Evolutionary conservation across 2,797 vertebrate genomes (phyloP), one percentile per base, ranked within the genome.

Genomic region (Hoplostethus mediterraneus): DNA sequence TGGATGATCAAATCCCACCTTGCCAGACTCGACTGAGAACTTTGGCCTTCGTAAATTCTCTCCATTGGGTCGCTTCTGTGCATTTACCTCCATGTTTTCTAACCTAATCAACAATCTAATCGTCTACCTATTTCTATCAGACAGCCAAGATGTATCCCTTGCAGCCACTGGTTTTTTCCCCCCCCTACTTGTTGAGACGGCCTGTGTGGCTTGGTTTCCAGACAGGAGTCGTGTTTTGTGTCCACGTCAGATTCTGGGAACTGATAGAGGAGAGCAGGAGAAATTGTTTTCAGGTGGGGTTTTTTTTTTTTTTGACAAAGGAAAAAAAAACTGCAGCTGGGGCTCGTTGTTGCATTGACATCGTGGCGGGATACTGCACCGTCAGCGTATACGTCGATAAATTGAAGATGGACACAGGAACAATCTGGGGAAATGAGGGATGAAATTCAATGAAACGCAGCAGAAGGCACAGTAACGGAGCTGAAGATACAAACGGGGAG

Each of bases 401-500:
- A 48, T 58, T 16, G 11, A 36, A 63, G 21, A 80, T 45, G 53
- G 47, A 62, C 42, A 30, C 31, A 30, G 54, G 49, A 54, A 71
- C 66, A 82, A 47, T 65, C 63, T 53, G 11, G 51, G 73, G 51
- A 83, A 87, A 88, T 87, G 87, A 87, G 62, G 64, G 49, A 53
- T 83, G 73, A 83, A 86, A 87, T 89, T 72, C 30, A 84, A 81
- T 87, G 57, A 85, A 82, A 74, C 21, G 5, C 47, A 63, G 75
- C 68, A 79, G 79, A 77, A 62, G 73, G 61, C 53, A 52, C 21
- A 45, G 63, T 48, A 79, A 83, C 49, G 0, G 48, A 57, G 60
- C 28, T 38, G 33, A 36, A 11, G 62, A 36, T 44, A 30, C 44
- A 73, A 79, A 79, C 52, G 64, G 28, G 54, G 57, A 76, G 1